Base-by-base conservation (phyloP, 2,797 vertebrate species). In the Tiaroga cobitis region DNA sequence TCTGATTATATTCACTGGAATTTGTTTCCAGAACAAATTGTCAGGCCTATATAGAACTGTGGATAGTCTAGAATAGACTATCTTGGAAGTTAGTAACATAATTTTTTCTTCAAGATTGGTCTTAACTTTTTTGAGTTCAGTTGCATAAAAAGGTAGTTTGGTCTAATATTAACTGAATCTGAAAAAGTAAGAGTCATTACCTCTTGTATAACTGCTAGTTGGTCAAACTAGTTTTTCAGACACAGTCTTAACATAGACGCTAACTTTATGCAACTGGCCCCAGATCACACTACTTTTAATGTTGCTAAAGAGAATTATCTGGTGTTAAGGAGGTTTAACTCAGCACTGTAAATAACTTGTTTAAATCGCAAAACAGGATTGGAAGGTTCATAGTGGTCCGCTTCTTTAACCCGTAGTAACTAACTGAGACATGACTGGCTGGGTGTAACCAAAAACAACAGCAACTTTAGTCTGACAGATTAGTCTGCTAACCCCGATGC, bases 301-400 rank as follows among this genome's bases (percentile, higher is more conserved):
- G n/a, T 80, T 67, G 8, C 29, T 81, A 46, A 73, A 26, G 37
- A 76, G 72, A 74, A 61, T 69, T 69, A 49, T 86, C 41, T 70
- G 67, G 69, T 69, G 46, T 69, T 82, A 77, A 69, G 37, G 49
- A 82, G 85, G 51, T 82, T 70, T 77, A 70, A 69, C 65, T 78
- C 68, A 8, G 63, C 79, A 15, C 63, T 69, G 67, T 70, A 70
- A 78, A 77, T 78, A 72, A 46, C 80, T 46, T 56, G 5, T 82
- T 76, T 67, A 77, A 68, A n/a, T 51, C 21, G 4, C 68, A 72
- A 6, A 34, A 59, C 26, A 32, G 34, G 84, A 76, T 65, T 77
- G 65, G 32, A 16, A 69, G 32, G 79, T 69, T 29, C 43, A 32
- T 73, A 61, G 29, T 21, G 19, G 26, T 78, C 73, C 46, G 11